Evolutionary conservation across 2,888 invertebrate species (phyloP).

Genomic region (Tenthredo notha): DNA sequence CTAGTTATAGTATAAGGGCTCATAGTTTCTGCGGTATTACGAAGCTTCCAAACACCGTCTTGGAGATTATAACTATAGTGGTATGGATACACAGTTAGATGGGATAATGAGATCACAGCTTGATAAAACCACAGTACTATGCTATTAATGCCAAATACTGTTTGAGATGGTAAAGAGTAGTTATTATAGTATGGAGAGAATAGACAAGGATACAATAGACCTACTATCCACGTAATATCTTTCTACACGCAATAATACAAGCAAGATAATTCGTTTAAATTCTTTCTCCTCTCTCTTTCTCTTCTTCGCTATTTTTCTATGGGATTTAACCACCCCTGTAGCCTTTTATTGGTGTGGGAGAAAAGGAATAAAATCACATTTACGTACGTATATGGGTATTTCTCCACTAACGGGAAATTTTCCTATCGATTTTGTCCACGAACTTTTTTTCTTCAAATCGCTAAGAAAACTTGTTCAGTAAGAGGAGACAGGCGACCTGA

Average conservation of each 20-base stretch:
- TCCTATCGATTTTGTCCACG: too few species aligned
- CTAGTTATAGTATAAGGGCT: neutral
- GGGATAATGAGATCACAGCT: neutral
- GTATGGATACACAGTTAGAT: neutral
- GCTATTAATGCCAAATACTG: too few species aligned
- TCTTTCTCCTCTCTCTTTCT: neutral
- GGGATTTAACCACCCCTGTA: neutral
- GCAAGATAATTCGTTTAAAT: slow-evolving; percentile 22
- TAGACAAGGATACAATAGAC: neutral
- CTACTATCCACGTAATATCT: neutral
- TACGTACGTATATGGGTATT: neutral
- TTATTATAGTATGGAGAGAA: neutral
- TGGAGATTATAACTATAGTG: neutral
- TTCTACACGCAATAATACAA: slow-evolving; percentile 2
- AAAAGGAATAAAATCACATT: neutral
- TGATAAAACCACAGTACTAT: neutral
- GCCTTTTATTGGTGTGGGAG: neutral
- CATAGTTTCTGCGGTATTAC: neutral
- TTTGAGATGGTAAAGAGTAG: neutral
- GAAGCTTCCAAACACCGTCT: neutral
- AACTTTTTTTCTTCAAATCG: too few species aligned
- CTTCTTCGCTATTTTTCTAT: neutral
- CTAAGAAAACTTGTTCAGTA: too few species aligned
- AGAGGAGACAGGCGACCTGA: too few species aligned
- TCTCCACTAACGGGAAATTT: too few species aligned